Evolutionary conservation across 1,140 invertebrate species (phyloP).

Genomic region (Drosophila arizonae): DNA sequence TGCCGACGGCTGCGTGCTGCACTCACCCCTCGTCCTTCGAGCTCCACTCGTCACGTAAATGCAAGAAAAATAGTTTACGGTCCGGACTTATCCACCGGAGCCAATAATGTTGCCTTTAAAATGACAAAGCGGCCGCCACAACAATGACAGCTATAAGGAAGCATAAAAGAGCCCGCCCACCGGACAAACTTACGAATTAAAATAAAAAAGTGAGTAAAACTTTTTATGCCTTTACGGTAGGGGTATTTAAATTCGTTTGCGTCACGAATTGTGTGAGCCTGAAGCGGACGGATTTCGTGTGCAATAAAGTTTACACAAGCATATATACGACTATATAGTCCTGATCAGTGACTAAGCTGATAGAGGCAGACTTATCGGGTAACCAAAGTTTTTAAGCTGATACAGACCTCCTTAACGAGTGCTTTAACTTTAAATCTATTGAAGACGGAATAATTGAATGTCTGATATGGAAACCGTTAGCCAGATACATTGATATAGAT

Average conservation of each 20-base stretch:
- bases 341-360: too few relatives aligned
- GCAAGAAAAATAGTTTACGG: slow-evolving; percentile 77
- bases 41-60: slow-evolving; percentile 66
- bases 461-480: too few relatives aligned
- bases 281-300: too few relatives aligned
- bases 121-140: slow-evolving; percentile 57
- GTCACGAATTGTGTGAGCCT: background rate
- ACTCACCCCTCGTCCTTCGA: background rate
- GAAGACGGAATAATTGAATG: too few relatives aligned
- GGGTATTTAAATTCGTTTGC: background rate
- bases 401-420: too few relatives aligned
- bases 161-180: slow-evolving; percentile 13
- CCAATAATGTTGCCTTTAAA: slow-evolving; percentile 71
- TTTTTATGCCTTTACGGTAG: background rate
- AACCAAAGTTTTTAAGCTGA: too few relatives aligned
- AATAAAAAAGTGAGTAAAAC: slow-evolving; percentile 42
- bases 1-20: background rate
- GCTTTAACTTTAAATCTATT: too few relatives aligned
- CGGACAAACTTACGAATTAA: slow-evolving; percentile 34
- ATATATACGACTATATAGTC: too few relatives aligned
- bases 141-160: slow-evolving; percentile 28
- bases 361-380: too few relatives aligned
- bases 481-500: too few relatives aligned
- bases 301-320: too few relatives aligned
- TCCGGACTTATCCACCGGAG: slow-evolving; percentile 61